Percentiles rank a stretch among this genome's conserved stretches.
phyloP scores from a whole-genome alignment of 2,797 vertebrate genomes.

The Melopsittacus undulatus region DNA sequence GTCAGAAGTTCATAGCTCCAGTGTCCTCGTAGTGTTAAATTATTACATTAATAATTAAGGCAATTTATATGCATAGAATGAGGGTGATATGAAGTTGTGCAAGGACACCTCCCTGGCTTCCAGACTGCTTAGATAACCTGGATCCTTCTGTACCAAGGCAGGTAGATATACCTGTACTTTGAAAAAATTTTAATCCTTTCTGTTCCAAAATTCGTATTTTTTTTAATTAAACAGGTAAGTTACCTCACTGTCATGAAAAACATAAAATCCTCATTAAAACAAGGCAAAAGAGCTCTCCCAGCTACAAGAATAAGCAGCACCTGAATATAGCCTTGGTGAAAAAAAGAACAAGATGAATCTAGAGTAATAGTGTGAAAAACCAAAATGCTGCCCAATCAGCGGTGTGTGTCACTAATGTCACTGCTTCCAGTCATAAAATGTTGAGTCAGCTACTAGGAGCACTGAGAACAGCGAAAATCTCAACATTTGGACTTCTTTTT shows the following conservation, averaged over 20 bases:
- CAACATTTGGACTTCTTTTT: background rate
- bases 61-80: conserved; percentile 23
- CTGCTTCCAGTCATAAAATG: background rate
- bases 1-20: background rate
- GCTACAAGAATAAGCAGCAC: background rate
- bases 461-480: background rate
- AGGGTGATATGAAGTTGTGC: background rate
- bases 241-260: background rate
- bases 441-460: background rate
- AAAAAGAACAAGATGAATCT: background rate
- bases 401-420: background rate
- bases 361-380: background rate
- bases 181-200: background rate
- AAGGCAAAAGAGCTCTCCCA: background rate
- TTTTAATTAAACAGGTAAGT: background rate
- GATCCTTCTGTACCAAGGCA: background rate
- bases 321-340: background rate
- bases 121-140: background rate
- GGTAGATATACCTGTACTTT: background rate
- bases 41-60: conserved; percentile 32
- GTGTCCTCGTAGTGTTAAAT: background rate
- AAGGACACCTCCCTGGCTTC: background rate
- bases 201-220: background rate
- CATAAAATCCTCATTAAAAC: conserved; percentile 1
- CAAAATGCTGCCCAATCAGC: background rate